These are phyloP conservation scores for Chironomus riparius DNA, from an alignment of 2,888 invertebrate species.

Conservation along the genomic window DNA sequence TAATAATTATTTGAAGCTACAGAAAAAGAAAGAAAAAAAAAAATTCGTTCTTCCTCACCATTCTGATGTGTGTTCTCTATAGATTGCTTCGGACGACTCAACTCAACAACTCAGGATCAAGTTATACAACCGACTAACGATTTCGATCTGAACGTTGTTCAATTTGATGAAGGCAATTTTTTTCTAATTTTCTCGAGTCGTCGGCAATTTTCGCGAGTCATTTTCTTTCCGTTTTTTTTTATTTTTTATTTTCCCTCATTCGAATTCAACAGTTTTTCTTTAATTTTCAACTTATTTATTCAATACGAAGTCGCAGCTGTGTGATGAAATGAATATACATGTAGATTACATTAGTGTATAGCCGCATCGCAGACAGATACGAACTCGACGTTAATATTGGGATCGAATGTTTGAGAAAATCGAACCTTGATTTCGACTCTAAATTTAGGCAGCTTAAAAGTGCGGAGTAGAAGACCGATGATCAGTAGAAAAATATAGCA, in stretches of 20 bases:
- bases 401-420: not conserved
- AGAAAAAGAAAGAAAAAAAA: no score
- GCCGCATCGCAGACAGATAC: not conserved
- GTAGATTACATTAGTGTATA: not conserved
- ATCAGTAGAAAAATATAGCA: not conserved
- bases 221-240: not conserved
- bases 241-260: not conserved
- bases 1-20: not conserved
- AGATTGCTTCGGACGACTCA: slow-evolving; percentile 27
- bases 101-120: slow-evolving; percentile 24
- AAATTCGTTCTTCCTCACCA: slow-evolving; percentile 9
- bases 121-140: slow-evolving; percentile 28
- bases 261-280: not conserved
- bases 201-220: slow-evolving; percentile 15
- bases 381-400: not conserved
- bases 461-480: not conserved
- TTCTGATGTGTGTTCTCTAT: slow-evolving; percentile 22
- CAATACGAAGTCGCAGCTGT: not conserved
- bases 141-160: slow-evolving; percentile 22
- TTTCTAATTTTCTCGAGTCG: not conserved
- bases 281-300: not conserved
- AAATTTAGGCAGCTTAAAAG: slow-evolving; percentile 2
- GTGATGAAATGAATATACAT: not conserved
- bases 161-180: slow-evolving; percentile 15
- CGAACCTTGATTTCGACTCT: slow-evolving; percentile 21